Conservation (phyloP, 1,140 invertebrate species). For the Microplitis demolitor region DNA sequence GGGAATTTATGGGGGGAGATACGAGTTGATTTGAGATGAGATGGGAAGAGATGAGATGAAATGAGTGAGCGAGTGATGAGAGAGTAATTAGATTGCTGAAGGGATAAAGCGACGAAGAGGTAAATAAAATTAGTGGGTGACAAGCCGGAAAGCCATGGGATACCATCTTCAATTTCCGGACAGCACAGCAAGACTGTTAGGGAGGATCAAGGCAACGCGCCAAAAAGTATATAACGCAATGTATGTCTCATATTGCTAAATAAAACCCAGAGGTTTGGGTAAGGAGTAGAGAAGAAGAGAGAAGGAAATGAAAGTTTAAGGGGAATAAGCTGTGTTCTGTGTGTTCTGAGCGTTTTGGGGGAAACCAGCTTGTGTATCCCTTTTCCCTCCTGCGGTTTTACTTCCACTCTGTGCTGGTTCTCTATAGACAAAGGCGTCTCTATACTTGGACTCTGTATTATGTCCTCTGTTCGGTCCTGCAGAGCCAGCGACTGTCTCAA, state of each 20-base stretch:
- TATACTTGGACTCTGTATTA: no score
- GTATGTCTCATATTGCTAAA: neutral
- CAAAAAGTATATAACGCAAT: neutral
- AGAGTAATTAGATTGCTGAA: neutral
- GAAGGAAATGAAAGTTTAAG: neutral
- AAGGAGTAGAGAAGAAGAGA: conserved; percentile 2
- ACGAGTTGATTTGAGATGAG: no score
- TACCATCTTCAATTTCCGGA: conserved; percentile 4
- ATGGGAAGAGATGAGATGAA: no score
- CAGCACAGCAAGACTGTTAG: neutral
- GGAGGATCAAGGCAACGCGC: neutral
- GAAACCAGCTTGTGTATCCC: conserved; percentile 1
- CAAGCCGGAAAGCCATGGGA: conserved; percentile 4
- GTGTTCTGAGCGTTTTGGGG: neutral
- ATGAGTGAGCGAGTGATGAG: neutral
- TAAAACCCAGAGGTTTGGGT: conserved; percentile 4
- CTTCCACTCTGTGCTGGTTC: neutral
- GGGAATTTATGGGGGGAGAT: no score
- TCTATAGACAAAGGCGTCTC: no score
- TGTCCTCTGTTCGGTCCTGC: no score
- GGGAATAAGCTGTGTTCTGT: neutral
- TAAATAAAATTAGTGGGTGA: conserved; percentile 5
- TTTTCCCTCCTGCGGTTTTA: neutral
- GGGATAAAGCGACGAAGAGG: neutral
- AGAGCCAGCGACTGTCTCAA: no score